Evolutionary conservation across 2,797 vertebrate genomes (phyloP), one percentile per base, ranked within the genome.

Genomic region (Acestrorhynchus altus): DNA sequence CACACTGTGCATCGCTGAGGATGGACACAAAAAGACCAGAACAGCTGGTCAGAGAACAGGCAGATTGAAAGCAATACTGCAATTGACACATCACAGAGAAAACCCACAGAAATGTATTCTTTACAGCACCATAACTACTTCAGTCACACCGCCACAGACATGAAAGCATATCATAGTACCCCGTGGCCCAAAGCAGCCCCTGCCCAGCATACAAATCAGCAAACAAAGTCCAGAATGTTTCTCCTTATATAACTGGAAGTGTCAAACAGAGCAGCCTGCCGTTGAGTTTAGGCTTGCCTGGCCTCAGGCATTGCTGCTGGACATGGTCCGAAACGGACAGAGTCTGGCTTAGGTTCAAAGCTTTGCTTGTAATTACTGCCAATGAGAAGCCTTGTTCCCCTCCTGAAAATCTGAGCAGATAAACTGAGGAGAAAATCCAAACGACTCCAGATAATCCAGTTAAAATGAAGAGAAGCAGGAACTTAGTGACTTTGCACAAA

Each of bases 1-100:
- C 84, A 96, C 95, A 89, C 96, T 96, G 89, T 97, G 96, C 96
- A 98, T 98, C 83, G 94, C 97, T 98, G 80, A 51, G 65, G 76
- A 76, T 1, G 31, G 39, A 70, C 63, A 70, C 28, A 49, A 39
- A 15, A 47, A 49, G 28, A 31, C 5, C 22, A 22, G 3, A 59
- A n/a, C 39, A 39, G 59, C 31, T n/a, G 52, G 56, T 47, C 10
- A 67, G 22, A 49, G 22, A 44, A 10, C 24, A 49, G 18, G 65
- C 16, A 10, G 9, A 28, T 15, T 31, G 20, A 49, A 28, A 5
- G 44, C 44, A 18, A 18, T 15, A 15, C 11, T 46, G 16, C 5
- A 3, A 44, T 46, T 39, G 40, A 65, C 22, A 24, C 63, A 46
- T 65, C 42, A 26, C 40, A 46, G 63, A 3, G 22, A 44, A 24